Evolutionary conservation across 2,888 invertebrate species (phyloP).

Genomic region (Gastrophysa polygoni): DNA sequence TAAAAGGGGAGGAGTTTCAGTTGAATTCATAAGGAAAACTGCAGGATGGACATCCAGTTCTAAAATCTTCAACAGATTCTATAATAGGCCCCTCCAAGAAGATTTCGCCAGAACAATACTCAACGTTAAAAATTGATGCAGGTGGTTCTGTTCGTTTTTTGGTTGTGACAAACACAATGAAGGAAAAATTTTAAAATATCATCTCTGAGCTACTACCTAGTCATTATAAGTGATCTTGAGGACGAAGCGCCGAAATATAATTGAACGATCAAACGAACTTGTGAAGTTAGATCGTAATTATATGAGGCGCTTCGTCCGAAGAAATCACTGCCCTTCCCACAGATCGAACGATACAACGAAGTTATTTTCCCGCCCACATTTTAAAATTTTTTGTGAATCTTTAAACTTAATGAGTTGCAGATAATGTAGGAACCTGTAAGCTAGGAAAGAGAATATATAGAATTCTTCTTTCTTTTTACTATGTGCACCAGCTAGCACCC

Average conservation of each 20-base stretch:
- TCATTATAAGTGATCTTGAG: background rate
- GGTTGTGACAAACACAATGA: too few relatives aligned
- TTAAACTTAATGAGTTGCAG: background rate
- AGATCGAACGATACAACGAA: background rate
- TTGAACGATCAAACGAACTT: constrained; percentile 3
- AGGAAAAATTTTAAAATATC: background rate
- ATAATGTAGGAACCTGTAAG: background rate
- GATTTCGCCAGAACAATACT: background rate
- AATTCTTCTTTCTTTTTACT: too few relatives aligned
- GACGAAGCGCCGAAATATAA: background rate
- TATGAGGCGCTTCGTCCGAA: background rate
- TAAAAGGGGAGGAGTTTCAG: constrained; percentile 2
- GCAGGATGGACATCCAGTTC: constrained; percentile 24
- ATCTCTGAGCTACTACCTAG: background rate
- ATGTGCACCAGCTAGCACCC: too few relatives aligned
- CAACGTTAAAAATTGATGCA: background rate
- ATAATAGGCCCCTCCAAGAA: constrained; percentile 15
- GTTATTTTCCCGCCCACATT: background rate
- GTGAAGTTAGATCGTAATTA: too few relatives aligned
- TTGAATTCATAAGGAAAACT: constrained; percentile 19
- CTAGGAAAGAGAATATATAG: too few relatives aligned
- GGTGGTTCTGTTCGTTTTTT: background rate
- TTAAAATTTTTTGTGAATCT: background rate
- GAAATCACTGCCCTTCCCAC: background rate
- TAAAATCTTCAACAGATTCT: constrained; percentile 14